Conservation (phyloP, 2,113 vertebrate species). For the Promerops cafer region DNA sequence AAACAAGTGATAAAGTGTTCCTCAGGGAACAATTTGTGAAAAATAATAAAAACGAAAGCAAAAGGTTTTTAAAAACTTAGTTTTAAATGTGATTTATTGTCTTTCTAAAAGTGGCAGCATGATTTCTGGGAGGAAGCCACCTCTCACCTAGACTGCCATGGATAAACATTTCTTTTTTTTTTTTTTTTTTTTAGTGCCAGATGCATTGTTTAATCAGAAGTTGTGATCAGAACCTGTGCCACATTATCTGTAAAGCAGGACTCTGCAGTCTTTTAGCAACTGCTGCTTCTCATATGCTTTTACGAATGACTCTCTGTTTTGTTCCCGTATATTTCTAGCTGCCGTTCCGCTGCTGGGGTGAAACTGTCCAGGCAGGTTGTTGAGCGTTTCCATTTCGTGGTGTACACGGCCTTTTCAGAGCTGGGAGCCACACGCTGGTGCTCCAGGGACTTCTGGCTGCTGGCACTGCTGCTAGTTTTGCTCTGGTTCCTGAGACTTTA, state of each 20-base stretch:
- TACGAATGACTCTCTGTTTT: accelerated
- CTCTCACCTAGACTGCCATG: neutral
- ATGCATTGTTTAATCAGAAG: neutral
- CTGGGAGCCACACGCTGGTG: constrained; percentile 71
- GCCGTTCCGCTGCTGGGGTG: neutral
- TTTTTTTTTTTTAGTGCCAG: neutral
- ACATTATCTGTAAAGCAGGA: neutral
- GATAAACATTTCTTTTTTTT: neutral
- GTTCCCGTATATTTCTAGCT: constrained; percentile 30
- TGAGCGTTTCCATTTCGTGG: constrained; percentile 62
- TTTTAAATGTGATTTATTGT: neutral
- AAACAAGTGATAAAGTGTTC: neutral
- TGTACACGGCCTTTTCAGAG: constrained; percentile 70
- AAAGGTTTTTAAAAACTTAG: neutral
- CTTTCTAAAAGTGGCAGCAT: neutral
- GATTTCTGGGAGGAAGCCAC: neutral
- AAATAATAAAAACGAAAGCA: neutral
- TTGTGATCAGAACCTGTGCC: neutral
- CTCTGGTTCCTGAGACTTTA: constrained; percentile 91
- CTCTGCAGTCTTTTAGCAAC: neutral
- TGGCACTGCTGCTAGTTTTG: constrained; percentile 73
- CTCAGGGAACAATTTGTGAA: neutral
- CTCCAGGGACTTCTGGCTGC: constrained; percentile 75
- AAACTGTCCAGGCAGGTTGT: neutral
- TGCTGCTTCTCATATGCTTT: neutral